phyloP scores from a whole-genome alignment of 35 echinoderm and acorn worm species.

The Apostichopus californicus region DNA sequence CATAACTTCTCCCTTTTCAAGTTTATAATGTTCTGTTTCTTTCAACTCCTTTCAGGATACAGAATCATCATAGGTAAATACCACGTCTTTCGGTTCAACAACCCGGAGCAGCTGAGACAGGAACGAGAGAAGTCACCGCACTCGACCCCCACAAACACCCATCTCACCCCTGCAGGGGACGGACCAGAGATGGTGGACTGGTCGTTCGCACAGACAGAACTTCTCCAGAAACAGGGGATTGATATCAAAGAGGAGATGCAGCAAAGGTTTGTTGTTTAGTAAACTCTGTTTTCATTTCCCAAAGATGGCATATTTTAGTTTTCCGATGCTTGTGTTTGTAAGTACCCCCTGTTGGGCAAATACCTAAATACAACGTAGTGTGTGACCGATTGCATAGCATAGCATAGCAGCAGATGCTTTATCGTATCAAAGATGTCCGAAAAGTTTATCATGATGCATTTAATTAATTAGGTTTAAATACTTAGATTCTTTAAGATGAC shows the following conservation, averaged over 20 bases:
- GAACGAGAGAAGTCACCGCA: slow-evolving; percentile 77
- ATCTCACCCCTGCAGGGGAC: slow-evolving; percentile 41
- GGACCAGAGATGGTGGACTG: slow-evolving; percentile 66
- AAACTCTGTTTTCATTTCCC: neutral
- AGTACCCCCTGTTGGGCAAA: no score
- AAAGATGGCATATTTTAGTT: no score
- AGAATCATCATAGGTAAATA: slow-evolving; percentile 94
- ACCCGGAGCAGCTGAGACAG: slow-evolving; percentile 84
- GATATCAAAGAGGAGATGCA: slow-evolving; percentile 99
- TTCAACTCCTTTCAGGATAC: slow-evolving; percentile 62
- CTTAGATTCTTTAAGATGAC: no score
- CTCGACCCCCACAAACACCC: slow-evolving; percentile 46
- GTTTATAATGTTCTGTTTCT: neutral
- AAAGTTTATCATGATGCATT: no score
- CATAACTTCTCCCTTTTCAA: neutral
- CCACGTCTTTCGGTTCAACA: slow-evolving; percentile 97
- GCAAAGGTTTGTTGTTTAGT: slow-evolving; percentile 62
- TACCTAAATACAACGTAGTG: no score
- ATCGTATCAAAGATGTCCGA: no score
- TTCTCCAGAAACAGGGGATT: slow-evolving; percentile 92
- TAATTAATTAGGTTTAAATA: no score
- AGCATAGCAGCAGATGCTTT: no score
- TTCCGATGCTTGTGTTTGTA: no score
- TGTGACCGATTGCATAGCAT: no score
- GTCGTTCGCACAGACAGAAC: slow-evolving; percentile 95